Evolutionary conservation across 2,113 vertebrate genomes (phyloP).

Genomic region (Pangasianodon gigas): DNA sequence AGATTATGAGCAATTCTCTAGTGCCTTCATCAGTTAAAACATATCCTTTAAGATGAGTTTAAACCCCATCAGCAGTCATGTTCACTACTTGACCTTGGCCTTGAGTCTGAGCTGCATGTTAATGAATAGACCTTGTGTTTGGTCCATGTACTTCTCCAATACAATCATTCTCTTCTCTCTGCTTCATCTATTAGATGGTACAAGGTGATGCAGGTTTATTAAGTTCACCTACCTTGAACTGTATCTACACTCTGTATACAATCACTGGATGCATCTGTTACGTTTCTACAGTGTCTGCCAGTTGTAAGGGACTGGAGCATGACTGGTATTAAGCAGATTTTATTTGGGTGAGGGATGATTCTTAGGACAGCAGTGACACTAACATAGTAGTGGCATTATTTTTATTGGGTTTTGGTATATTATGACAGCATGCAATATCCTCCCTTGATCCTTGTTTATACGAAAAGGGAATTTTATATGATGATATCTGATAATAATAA

Average conservation of each 20-base stretch:
- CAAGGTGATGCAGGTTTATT: background rate
- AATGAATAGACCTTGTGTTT: slow-evolving; percentile 21
- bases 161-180: slow-evolving; percentile 16
- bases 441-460: background rate
- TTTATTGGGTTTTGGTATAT: background rate
- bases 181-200: background rate
- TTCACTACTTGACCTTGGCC: background rate
- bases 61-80: background rate
- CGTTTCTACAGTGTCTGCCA: background rate
- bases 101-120: slow-evolving; percentile 12
- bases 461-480: background rate
- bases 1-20: background rate
- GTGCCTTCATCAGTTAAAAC: background rate
- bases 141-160: background rate
- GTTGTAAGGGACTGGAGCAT: background rate
- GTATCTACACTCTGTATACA: background rate
- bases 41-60: slow-evolving; percentile 15
- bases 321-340: background rate
- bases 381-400: background rate
- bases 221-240: background rate
- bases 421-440: background rate
- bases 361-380: background rate
- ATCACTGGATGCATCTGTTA: background rate
- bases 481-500: background rate
- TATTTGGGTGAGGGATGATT: background rate